Percentiles rank a stretch among this genome's conserved stretches.
These are phyloP conservation scores for Tyrannus savana DNA, from an alignment of 2,113 vertebrate species.

Conservation along the genomic window DNA sequence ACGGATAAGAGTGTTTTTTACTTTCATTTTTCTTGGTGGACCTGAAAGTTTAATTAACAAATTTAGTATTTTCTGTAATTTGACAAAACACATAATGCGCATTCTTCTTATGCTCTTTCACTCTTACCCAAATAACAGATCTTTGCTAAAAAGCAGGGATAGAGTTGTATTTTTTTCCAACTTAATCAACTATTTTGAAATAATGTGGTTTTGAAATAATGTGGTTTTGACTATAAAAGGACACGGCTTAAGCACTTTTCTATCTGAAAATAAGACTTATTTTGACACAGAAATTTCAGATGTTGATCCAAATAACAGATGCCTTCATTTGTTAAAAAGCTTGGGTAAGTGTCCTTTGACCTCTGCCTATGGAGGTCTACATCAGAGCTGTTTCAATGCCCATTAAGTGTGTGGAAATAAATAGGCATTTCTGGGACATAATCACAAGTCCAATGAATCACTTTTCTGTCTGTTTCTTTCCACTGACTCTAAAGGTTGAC, in stretches of 20 bases:
- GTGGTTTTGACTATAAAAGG: background rate
- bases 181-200: background rate
- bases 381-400: background rate
- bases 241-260: background rate
- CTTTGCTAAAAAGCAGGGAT: background rate
- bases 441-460: background rate
- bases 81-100: accelerated
- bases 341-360: background rate
- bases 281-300: background rate
- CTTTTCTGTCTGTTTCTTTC: background rate
- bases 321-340: background rate
- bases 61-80: background rate
- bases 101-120: background rate
- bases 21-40: background rate
- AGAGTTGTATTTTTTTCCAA: background rate
- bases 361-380: background rate
- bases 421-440: background rate
- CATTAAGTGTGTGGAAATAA: background rate
- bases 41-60: background rate
- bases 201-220: background rate
- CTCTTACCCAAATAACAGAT: background rate
- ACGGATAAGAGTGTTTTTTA: background rate
- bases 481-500: background rate
- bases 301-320: background rate
- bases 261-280: background rate